phyloP scores from a whole-genome alignment of 2,113 vertebrate species.

The Tachysurus fulvidraco region DNA sequence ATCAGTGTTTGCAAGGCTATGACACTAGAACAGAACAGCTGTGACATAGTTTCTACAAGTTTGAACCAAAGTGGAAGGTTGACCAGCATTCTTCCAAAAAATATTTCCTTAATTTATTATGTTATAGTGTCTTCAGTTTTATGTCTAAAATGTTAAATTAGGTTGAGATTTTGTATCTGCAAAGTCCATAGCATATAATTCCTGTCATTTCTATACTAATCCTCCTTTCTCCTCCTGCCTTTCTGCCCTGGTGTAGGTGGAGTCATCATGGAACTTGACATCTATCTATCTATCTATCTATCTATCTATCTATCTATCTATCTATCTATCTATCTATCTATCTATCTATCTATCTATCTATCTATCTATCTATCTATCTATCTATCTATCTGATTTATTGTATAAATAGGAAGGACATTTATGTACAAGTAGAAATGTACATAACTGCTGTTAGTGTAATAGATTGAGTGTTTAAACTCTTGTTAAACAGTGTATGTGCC shows the following conservation, averaged over 20 bases:
- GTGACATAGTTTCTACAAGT: background rate
- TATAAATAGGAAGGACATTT: background rate
- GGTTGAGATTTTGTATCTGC: background rate
- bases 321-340: no score
- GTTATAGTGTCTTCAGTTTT: background rate
- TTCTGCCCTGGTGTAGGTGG: background rate
- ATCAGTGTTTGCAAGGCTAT: background rate
- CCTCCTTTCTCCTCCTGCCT: background rate
- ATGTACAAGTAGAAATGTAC: background rate
- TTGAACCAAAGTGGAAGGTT: background rate
- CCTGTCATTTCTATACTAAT: background rate
- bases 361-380: no score
- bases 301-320: no score
- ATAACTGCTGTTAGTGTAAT: background rate
- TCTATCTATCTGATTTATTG: background rate
- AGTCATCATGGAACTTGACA: no score
- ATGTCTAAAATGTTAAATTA: background rate
- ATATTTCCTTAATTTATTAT: background rate
- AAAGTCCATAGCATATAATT: background rate
- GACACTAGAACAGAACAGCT: no score
- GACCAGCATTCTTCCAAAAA: background rate
- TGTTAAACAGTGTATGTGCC: background rate
- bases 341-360: no score
- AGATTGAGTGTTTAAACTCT: background rate
- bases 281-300: no score